Evolutionary conservation across 2,113 vertebrate genomes (phyloP), one percentile per base, ranked within the genome.

Genomic region (Micronycteris hirsuta): DNA sequence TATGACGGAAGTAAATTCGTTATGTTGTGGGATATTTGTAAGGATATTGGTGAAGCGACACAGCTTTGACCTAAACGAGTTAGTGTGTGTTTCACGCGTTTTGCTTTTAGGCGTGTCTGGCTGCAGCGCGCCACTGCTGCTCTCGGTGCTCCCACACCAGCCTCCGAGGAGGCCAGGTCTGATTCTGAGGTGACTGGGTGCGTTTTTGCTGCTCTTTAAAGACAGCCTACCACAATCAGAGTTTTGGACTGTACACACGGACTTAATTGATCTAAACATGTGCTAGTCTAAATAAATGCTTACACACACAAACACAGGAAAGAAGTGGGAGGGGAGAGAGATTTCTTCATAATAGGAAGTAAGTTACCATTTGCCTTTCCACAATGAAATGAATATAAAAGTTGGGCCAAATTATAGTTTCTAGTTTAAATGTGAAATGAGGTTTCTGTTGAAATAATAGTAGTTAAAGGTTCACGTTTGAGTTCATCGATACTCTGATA

Each of bases 91-190:
- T 94, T 90, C 98, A 98, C 96, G 95, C 98, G 94, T 98, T 98
- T 98, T 96, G 89, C 98, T 99, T 98, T 97, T 98, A 98, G 98
- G 97, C 98, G 98, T 99, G 98, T 98, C 98, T 98, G 98, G 97
- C 91, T 96, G 88, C 97, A 97, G 82, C 97, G 97, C 96, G 98
- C 97, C 92, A 80, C 97, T 93, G 73, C 98, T 97, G n/a, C 94
- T 98, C 95, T 98, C 90, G 97, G 96, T 98, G 97, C 96, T 33
- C 96, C 96, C 97, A 97, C 97, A 80, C 97, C 97, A 97, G 97
- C 96, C 97, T 93, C 98, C 94, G 98, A 98, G 97, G 98, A 98
- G 89, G 89, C 97, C 97, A 96, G 97, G 96, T 98, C 95, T 98
- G 97, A 97, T 90, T 97, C 96, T 94, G 97, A 99, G 98, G 98